Percentiles rank a stretch among this genome's conserved stretches.
Conservation (phyloP, 2,113 vertebrate species). For the Crotalus horridus region DNA sequence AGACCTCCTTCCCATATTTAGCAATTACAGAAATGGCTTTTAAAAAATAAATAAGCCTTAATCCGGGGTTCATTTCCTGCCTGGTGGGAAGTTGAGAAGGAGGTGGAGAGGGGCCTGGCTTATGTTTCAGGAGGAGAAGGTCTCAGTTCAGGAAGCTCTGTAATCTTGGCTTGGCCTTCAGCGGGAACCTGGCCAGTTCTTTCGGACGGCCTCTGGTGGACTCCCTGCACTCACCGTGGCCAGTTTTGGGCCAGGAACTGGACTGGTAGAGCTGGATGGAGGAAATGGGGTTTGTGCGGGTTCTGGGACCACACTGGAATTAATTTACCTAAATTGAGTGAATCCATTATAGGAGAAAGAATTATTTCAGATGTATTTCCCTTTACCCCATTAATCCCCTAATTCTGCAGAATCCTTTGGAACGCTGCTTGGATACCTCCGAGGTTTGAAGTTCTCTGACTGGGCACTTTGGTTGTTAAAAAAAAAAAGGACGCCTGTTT, state of each 20-base stretch:
- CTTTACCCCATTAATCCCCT: not conserved
- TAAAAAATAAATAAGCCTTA: not conserved
- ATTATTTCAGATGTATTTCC: not conserved
- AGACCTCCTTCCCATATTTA: not conserved
- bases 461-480: not conserved
- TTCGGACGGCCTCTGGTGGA: too few species aligned
- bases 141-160: not conserved
- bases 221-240: not conserved
- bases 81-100: not conserved
- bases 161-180: not conserved
- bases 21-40: not conserved
- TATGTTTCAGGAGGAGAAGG: not conserved
- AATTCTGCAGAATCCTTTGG: not conserved
- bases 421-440: not conserved
- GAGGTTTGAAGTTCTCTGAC: not conserved
- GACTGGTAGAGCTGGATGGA: not conserved
- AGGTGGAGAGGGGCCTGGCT: not conserved
- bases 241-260: not conserved
- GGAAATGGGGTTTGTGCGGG: not conserved
- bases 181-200: not conserved
- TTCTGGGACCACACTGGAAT: not conserved
- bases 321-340: not conserved
- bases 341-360: not conserved
- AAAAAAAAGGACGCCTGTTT: not conserved
- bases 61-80: not conserved